These are phyloP conservation scores for Scaptomyza graminum DNA, from an alignment of 1,140 invertebrate species.

Conservation along the genomic window DNA sequence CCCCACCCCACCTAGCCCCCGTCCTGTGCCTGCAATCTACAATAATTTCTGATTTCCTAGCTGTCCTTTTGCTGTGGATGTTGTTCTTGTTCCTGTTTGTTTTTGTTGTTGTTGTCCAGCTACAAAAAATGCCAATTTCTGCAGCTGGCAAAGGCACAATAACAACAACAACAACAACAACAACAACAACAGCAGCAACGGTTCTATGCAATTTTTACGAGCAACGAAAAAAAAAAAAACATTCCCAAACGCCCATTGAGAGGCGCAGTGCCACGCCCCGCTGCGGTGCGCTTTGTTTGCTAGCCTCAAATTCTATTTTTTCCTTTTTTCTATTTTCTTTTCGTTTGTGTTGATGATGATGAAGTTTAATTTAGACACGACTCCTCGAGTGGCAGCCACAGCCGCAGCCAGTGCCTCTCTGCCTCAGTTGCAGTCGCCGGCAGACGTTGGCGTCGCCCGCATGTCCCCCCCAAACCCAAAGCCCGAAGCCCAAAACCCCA, in stretches of 20 bases:
- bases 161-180: slow-evolving; percentile 20
- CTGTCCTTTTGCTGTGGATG: slow-evolving; percentile 52
- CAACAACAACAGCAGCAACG: slow-evolving; percentile 14
- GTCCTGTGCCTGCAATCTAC: slow-evolving; percentile 65
- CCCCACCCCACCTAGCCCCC: neutral
- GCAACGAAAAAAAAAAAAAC: neutral
- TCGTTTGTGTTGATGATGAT: slow-evolving; percentile 60
- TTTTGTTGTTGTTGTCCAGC: slow-evolving; percentile 43
- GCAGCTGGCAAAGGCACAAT: slow-evolving; percentile 50
- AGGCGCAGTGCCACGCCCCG: slow-evolving; percentile 30
- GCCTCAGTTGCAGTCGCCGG: slow-evolving; percentile 2
- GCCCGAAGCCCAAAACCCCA: neutral
- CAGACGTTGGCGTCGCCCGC: slow-evolving; percentile 34
- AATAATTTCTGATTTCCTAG: slow-evolving; percentile 81
- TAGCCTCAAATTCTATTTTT: slow-evolving; percentile 16
- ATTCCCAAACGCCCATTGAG: slow-evolving; percentile 45
- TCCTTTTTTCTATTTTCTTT: slow-evolving; percentile 3
- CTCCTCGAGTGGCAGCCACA: slow-evolving; percentile 61
- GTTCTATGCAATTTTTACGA: slow-evolving; percentile 76
- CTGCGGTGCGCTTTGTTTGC: slow-evolving; percentile 48
- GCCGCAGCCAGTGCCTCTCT: neutral
- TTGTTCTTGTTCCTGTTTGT: slow-evolving; percentile 18
- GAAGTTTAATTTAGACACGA: slow-evolving; percentile 81
- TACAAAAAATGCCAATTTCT: slow-evolving; percentile 73
- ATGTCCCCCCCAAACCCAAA: slow-evolving; percentile 10